Base-by-base conservation (phyloP, 2,888 invertebrate genomes). In the Theretra japonica region DNA sequence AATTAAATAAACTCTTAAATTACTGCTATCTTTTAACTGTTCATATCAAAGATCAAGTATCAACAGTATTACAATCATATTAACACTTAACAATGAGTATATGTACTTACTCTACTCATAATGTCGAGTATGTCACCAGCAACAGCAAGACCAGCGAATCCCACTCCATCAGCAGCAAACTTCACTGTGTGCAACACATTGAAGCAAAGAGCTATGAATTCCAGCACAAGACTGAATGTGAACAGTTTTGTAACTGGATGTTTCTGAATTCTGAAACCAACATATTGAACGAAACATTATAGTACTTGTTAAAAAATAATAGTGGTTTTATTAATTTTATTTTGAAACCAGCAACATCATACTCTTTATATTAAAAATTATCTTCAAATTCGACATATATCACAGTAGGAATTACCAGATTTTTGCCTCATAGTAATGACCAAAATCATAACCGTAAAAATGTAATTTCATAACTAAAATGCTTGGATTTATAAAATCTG, bases 41-140 rank as follows among this genome's bases (percentile, higher is more conserved):
- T 33, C 33, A 33, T 33, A 33, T 33, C 33, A 33, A 33, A 7
- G 5, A 33, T 33, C 33, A 33, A 33, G 33, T 33, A 8, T 8
- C n/a, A n/a, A n/a, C n/a, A n/a, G n/a, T n/a, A n/a, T n/a, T n/a
- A n/a, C n/a, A 33, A 33, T 33, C 2, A 8, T 33, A 1, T 8
- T 33, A 33, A 2, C 1, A 50, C 4, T 19, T 19, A 19, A 19
- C 19, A 50, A 19, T 50, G 50, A 19, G 5, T 33, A 30, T 30
- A n/a, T n/a, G 73, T 74, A 90, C 95, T 95, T 94, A 98, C 98
- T 93, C 99, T 96, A 79, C 99, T 98, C 83, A 98, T 95, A 81
- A 98, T 98, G 93, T 98, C 98, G 82, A 98, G 95, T 81, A 99
- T 97, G 94, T 99, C 99, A 33, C 99, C 99, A 70, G 97, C 96